Conservation (phyloP, 2,797 vertebrate species). For the Channa striata region DNA sequence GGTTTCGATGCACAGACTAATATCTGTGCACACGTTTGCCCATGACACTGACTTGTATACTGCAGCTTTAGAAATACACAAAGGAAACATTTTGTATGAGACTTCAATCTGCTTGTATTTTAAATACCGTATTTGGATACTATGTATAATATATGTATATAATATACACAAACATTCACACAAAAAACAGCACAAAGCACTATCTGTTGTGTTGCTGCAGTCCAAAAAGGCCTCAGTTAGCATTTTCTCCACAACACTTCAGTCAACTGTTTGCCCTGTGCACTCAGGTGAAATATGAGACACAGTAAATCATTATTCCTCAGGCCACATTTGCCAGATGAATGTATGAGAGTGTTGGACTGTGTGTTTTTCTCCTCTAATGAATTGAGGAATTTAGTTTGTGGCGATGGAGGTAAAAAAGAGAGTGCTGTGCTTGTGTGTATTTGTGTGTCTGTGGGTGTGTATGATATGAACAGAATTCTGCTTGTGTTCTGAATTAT, state of each 20-base stretch:
- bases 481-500: slow-evolving; percentile 48
- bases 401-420: slow-evolving; percentile 80
- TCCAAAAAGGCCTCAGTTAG: slow-evolving; percentile 84
- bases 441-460: slow-evolving; percentile 55
- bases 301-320: slow-evolving; percentile 88
- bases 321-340: slow-evolving; percentile 86
- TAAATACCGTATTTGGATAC: too few species aligned
- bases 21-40: slow-evolving; percentile 15
- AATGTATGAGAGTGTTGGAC: slow-evolving; percentile 85
- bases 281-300: slow-evolving; percentile 89
- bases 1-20: slow-evolving; percentile 23
- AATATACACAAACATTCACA: slow-evolving; percentile 62
- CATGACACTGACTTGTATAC: background rate
- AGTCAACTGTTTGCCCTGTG: slow-evolving; percentile 87
- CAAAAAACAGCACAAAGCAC: slow-evolving; percentile 71
- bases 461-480: slow-evolving; percentile 40
- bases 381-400: slow-evolving; percentile 88
- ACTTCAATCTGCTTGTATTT: slow-evolving; percentile 20
- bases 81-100: slow-evolving; percentile 5
- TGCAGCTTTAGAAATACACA: background rate
- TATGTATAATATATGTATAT: too few species aligned
- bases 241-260: slow-evolving; percentile 85
- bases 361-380: slow-evolving; percentile 87
- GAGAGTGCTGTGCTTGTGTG: slow-evolving; percentile 59
- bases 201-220: slow-evolving; percentile 77